Conservation (phyloP, 2,888 invertebrate species). For the Amphipoea oculea region DNA sequence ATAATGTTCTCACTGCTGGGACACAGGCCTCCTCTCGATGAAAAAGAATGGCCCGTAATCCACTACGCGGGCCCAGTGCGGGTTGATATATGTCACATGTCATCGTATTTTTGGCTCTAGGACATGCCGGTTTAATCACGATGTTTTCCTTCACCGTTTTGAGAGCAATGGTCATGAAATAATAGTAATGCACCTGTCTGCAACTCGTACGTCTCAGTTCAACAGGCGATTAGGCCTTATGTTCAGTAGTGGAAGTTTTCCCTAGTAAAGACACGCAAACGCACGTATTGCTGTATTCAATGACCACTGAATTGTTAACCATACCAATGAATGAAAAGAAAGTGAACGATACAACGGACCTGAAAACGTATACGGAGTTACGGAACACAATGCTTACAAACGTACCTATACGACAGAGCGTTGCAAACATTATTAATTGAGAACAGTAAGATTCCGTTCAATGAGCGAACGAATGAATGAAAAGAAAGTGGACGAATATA, state of each 20-base stretch:
- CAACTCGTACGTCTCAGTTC: background rate
- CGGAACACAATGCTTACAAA: background rate
- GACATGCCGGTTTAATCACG: background rate
- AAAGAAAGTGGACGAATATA: conserved; percentile 6
- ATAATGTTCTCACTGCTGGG: background rate
- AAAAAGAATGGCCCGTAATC: background rate
- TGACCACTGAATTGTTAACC: conserved; percentile 12
- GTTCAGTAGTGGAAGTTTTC: background rate
- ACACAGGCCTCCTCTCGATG: background rate
- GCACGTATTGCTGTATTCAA: background rate
- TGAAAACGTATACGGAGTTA: background rate
- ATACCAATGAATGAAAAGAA: conserved; percentile 6
- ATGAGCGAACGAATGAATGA: background rate
- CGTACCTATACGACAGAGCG: conserved; percentile 8
- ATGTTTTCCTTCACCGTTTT: background rate
- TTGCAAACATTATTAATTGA: conserved; percentile 16
- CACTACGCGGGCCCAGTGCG: background rate
- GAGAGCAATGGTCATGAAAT: background rate
- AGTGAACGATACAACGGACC: background rate
- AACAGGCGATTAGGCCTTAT: background rate
- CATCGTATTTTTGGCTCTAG: background rate
- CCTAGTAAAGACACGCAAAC: background rate
- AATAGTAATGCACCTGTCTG: background rate
- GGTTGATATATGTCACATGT: background rate
- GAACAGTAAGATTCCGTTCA: conserved; percentile 13